phyloP scores from a whole-genome alignment of 2,113 vertebrate genomes.

The Dicentrarchus labrax region DNA sequence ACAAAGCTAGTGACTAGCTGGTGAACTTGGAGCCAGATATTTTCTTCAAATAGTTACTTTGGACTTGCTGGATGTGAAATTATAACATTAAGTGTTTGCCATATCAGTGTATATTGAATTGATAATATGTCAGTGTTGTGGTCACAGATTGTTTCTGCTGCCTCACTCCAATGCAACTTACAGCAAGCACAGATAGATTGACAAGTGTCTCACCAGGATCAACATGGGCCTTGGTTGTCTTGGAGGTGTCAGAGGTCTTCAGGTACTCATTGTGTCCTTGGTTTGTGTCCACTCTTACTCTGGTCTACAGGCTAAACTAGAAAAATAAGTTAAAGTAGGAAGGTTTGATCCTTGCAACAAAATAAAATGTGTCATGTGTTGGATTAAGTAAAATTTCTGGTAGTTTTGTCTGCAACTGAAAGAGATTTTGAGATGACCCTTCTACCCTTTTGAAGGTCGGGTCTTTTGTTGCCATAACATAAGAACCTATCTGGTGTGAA shows the following conservation, averaged over 20 bases:
- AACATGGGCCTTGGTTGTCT: neutral
- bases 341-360: no score
- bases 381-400: no score
- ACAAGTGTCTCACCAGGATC: neutral
- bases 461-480: constrained; percentile 51
- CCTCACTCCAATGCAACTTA: no score
- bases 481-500: constrained; percentile 22
- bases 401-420: no score
- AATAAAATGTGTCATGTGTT: no score
- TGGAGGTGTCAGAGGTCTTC: neutral
- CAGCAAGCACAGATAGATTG: no score
- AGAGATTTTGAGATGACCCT: no score
- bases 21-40: neutral
- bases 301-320: neutral
- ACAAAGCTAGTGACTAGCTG: no score
- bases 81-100: no score
- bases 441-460: neutral
- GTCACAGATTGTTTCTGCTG: neutral
- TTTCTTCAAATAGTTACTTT: no score
- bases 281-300: neutral
- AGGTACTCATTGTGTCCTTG: neutral
- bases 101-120: no score
- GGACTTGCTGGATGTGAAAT: no score
- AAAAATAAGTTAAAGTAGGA: neutral
- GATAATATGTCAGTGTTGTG: neutral